phyloP scores from a whole-genome alignment of 2,113 vertebrate genomes.

The Nerophis ophidion region DNA sequence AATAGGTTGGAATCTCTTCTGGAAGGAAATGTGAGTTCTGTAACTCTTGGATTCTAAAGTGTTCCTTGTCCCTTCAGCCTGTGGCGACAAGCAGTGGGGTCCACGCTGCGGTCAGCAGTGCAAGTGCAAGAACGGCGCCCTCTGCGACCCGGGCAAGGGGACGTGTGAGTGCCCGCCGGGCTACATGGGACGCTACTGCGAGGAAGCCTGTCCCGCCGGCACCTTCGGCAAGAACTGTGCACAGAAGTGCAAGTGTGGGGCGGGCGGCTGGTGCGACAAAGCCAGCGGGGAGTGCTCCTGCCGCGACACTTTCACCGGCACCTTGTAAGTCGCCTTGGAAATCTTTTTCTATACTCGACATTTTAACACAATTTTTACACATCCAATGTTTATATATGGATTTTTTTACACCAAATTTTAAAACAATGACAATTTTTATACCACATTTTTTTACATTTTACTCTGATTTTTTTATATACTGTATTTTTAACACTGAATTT shows the following conservation, averaged over 20 bases:
- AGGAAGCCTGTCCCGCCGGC: constrained; percentile 70
- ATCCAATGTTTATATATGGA: no score
- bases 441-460: no score
- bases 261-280: constrained; percentile 69
- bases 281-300: constrained; percentile 81
- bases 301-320: constrained; percentile 70
- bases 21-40: not conserved
- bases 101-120: constrained; percentile 56
- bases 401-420: no score
- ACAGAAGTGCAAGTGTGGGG: constrained; percentile 76
- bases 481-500: no score
- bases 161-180: constrained; percentile 59
- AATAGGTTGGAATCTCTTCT: not conserved
- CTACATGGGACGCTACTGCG: constrained; percentile 54
- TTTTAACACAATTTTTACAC: no score
- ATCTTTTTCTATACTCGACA: no score
- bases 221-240: constrained; percentile 75
- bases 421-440: no score
- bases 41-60: not conserved
- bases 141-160: constrained; percentile 61
- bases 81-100: constrained; percentile 67
- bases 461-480: no score
- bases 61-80: constrained; percentile 50
- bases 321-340: constrained; percentile 70
- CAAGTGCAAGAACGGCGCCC: constrained; percentile 64